phyloP scores from a whole-genome alignment of 2,113 vertebrate species.

The Pogonocichla stellata region DNA sequence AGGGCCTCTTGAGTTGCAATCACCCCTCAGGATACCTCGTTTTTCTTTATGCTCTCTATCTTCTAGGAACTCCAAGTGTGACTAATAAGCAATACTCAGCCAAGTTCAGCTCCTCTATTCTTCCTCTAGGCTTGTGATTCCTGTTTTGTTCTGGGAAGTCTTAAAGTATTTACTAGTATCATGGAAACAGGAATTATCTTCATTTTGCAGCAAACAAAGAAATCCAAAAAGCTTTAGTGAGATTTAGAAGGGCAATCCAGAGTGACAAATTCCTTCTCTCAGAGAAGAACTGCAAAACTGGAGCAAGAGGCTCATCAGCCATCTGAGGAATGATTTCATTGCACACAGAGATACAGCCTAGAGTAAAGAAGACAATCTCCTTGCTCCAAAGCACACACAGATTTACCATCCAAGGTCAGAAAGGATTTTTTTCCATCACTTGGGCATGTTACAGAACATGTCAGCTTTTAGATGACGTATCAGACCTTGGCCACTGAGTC shows the following conservation, averaged over 20 bases:
- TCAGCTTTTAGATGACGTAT: not conserved
- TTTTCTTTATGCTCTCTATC: not conserved
- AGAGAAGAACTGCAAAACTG: not conserved
- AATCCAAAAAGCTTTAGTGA: not conserved
- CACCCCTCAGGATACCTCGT: constrained; percentile 18
- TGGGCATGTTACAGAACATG: not conserved
- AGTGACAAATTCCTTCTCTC: not conserved
- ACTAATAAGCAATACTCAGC: not conserved
- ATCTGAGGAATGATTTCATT: not conserved
- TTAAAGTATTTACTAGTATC: not conserved
- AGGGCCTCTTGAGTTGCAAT: constrained; percentile 12
- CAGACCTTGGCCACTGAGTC: not conserved
- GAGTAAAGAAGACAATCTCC: not conserved
- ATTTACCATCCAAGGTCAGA: not conserved
- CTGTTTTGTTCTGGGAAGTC: not conserved
- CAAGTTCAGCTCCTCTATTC: not conserved
- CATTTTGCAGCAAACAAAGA: not conserved
- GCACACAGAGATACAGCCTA: not conserved
- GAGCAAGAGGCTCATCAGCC: not conserved
- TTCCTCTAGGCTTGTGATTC: not conserved
- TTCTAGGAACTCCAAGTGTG: not conserved
- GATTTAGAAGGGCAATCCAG: not conserved
- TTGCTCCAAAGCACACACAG: not conserved
- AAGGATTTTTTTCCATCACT: not conserved
- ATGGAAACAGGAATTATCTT: not conserved